Evolutionary conservation across 2,888 invertebrate genomes (phyloP), one percentile per base, ranked within the genome.

Genomic region (Molorchus minor): DNA sequence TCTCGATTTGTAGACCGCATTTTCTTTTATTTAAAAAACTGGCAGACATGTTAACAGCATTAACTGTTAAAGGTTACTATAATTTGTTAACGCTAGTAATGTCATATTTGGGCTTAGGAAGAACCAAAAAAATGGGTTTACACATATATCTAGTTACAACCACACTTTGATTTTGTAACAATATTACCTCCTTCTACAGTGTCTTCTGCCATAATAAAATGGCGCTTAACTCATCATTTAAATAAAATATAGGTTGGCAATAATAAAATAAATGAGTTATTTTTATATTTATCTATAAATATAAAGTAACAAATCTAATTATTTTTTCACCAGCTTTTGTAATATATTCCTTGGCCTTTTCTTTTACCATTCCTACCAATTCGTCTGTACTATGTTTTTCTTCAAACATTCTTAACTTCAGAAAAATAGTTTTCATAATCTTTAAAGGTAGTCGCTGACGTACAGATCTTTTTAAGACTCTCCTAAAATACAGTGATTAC

Each of bases 321-420:
- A 41, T 54, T 61, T 56, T n/a, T 41, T 62, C 52, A 29, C 41
- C 49, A 46, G 65, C 57, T 41, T 62, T 69, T n/a, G 43, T 17
- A 55, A 89, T 84, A 68, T 85, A 90, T 46, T 86, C 82, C 60
- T 84, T 74, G 3, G 91, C 92, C 72, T 88, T 84, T 62, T 87
- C 82, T 75, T 87, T 87, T 30, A 94, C 89, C 57, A 81, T 83
- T 19, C 86, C 84, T 0, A 90, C 84, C 47, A 84, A 84, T 5
- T 86, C 86, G 4, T 84, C 80, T 35, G 86, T 86, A 0, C 96
- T 96, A 70, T 88, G 82, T 86, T 85, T n/a, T 74, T 90, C 87
- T 79, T 97, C 97, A 64, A 95, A 91, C 62, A 88, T 87, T 51
- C 94, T 82, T 85, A 89, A 96, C 76, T 96, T 96, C 77, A 92